Evolutionary conservation across 2,113 vertebrate genomes (phyloP).

Genomic region (Phalacrocorax pelagicus): DNA sequence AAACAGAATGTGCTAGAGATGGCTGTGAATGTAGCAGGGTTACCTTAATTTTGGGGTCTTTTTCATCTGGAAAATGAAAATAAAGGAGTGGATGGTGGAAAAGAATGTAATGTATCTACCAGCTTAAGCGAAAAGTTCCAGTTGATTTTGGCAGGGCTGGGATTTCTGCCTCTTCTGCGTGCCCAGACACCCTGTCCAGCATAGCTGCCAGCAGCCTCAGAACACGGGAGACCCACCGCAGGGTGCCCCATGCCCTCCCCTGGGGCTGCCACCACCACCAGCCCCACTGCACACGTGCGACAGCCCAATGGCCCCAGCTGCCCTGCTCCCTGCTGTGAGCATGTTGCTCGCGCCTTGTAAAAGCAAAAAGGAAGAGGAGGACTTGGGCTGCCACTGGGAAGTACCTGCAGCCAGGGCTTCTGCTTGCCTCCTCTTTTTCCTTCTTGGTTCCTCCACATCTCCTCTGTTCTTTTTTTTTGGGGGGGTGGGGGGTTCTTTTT

Average conservation of each 20-base stretch:
- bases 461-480: too few species aligned
- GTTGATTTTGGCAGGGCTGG: background rate
- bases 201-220: background rate
- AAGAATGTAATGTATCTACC: background rate
- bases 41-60: fast-evolving
- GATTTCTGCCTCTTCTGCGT: background rate
- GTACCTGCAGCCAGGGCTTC: background rate
- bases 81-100: background rate
- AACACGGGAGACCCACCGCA: fast-evolving
- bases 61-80: background rate
- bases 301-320: background rate
- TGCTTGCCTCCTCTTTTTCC: background rate
- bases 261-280: too few species aligned
- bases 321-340: fast-evolving
- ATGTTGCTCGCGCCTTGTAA: background rate
- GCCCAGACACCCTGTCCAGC: fast-evolving
- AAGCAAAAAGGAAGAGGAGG: background rate
- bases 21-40: background rate
- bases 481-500: too few species aligned
- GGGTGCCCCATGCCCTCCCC: fast-evolving
- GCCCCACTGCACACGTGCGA: fast-evolving
- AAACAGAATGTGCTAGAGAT: background rate
- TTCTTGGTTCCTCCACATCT: background rate
- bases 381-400: background rate
- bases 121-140: background rate